Evolutionary conservation across 2,113 vertebrate species (phyloP).

Genomic region (Sinocyclocheilus rhinocerous): DNA sequence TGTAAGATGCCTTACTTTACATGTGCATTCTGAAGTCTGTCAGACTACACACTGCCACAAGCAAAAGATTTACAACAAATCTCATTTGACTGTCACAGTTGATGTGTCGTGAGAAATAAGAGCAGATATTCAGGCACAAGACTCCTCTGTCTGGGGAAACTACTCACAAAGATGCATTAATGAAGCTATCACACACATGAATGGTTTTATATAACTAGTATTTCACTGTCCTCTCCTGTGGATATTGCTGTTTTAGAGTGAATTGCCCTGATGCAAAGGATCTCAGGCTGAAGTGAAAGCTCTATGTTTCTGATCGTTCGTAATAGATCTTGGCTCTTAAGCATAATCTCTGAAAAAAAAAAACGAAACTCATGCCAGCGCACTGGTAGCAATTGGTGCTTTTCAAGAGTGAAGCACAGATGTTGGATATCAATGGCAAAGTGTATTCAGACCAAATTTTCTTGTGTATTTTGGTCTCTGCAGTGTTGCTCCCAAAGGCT

Average conservation of each 20-base stretch:
- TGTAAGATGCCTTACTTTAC: background rate
- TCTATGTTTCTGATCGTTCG: background rate
- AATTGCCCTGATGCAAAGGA: constrained; percentile 21
- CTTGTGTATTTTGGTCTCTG: background rate
- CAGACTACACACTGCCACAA: background rate
- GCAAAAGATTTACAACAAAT: constrained; percentile 34
- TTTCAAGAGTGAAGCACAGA: background rate
- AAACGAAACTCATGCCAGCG: too few relatives aligned
- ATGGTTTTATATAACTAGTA: constrained; percentile 46
- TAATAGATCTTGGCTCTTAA: constrained; percentile 1
- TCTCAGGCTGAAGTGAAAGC: background rate
- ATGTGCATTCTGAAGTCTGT: background rate
- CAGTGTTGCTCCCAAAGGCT: background rate
- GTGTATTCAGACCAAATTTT: background rate
- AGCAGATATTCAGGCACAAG: constrained; percentile 37
- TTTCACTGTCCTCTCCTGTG: constrained; percentile 40
- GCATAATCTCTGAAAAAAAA: background rate
- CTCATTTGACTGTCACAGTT: constrained; percentile 36
- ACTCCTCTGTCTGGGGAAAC: constrained; percentile 39
- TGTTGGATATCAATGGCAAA: background rate
- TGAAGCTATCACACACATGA: constrained; percentile 52
- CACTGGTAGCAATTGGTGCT: background rate
- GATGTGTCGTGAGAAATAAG: constrained; percentile 44
- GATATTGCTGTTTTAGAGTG: constrained; percentile 29
- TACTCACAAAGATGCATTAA: constrained; percentile 48